Evolutionary conservation across 2,113 vertebrate genomes (phyloP).

Genomic region (Aplodontia rufa): DNA sequence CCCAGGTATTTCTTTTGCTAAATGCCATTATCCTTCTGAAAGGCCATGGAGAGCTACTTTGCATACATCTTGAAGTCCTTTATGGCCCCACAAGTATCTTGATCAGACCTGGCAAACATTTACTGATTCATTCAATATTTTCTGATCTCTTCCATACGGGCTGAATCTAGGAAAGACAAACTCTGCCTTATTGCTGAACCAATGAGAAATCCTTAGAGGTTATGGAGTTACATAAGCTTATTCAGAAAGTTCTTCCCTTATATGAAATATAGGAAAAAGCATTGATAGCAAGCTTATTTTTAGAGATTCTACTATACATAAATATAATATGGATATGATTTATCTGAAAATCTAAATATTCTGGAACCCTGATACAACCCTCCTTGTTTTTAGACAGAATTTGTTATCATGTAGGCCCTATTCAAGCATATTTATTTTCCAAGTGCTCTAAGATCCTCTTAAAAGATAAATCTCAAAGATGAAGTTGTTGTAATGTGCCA

Average conservation of each 20-base stretch:
- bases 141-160: conserved; percentile 70
- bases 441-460: conserved; percentile 8
- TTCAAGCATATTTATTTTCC: conserved; percentile 44
- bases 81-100: conserved; percentile 22
- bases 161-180: conserved; percentile 64
- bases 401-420: not conserved
- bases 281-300: conserved; percentile 52
- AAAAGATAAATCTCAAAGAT: conserved; percentile 41
- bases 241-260: conserved; percentile 56
- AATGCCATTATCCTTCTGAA: not conserved
- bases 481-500: not conserved
- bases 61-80: not conserved
- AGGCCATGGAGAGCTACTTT: not conserved
- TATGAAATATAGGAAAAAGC: conserved; percentile 41
- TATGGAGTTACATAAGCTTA: conserved; percentile 40
- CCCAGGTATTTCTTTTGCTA: not conserved
- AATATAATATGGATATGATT: conserved; percentile 39
- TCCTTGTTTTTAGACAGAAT: conserved; percentile 49
- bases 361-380: not conserved
- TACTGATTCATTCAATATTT: conserved; percentile 63
- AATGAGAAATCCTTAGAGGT: conserved; percentile 56
- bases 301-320: not conserved
- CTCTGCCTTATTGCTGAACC: conserved; percentile 61
- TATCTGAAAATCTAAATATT: conserved; percentile 51
- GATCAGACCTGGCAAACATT: conserved; percentile 42